Base-by-base conservation (phyloP, 2,888 invertebrate genomes). In the Rugalucina vietnamica region DNA sequence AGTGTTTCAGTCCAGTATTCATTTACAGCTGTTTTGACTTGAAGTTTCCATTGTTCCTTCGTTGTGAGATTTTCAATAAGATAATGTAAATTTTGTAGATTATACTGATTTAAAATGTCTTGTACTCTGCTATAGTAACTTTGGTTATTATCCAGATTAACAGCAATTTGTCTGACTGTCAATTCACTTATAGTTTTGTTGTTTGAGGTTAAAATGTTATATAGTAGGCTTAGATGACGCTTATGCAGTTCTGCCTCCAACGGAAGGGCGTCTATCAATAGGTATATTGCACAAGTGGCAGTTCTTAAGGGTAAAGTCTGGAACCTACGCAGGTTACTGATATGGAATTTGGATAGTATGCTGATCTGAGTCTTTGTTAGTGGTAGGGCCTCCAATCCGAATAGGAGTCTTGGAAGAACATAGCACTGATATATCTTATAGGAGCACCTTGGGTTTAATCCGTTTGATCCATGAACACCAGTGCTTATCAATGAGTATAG, bases 231-330 rank as follows among this genome's bases (percentile, higher is more conserved):
- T 24, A 73, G 27, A n/a, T 73, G 73, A 14, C 73, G 36, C 29
- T 37, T 43, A 73, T 73, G 73, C 3, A 73, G 29, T 73, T 73
- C 73, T n/a, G 73, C 73, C n/a, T 43, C 37, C 18, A 73, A 14
- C n/a, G 73, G 73, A 12, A 43, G 43, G 4, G 73, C 39, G 4
- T 39, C 43, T 43, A 73, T 5, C 14, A 73, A n/a, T 18, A 73
- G 43, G 43, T 73, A 37, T 4, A 37, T 24, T 21, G 49, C 49
- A 29, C 73, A 37, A 3, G 10, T 39, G 5, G 73, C 73, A 21
- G 73, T 73, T 29, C 49, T 37, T 14, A 12, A n/a, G 24, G 73
- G 73, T 37, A 73, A 36, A 4, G 73, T 37, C n/a, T 43, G 71
- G n/a, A 71, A 24, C 29, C 34, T 10, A 12, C 32, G 8, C n/a